Evolutionary conservation across 2,797 vertebrate genomes (phyloP).

Genomic region (Clarias fuscus): DNA sequence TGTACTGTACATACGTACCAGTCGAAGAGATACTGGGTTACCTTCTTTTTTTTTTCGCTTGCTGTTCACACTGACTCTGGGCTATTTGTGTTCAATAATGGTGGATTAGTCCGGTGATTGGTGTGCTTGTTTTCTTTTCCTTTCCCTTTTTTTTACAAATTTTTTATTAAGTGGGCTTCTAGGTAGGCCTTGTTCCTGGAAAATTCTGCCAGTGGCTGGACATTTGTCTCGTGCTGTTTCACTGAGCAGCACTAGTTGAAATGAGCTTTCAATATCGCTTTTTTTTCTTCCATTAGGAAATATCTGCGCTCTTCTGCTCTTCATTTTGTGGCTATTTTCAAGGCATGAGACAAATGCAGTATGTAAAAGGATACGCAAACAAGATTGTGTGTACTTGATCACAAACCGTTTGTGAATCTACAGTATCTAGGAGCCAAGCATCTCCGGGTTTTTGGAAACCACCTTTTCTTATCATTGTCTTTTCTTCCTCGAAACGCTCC

Average conservation of each 20-base stretch:
- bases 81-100: slow-evolving; percentile 32
- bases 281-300: slow-evolving; percentile 9
- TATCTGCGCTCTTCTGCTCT: neutral
- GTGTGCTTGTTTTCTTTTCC: neutral
- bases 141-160: no score
- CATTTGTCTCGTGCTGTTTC: slow-evolving; percentile 13
- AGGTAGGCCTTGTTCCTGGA: neutral
- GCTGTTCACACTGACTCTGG: neutral
- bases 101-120: slow-evolving; percentile 19
- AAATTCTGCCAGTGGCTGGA: slow-evolving; percentile 8
- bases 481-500: neutral
- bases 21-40: neutral
- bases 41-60: neutral
- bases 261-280: slow-evolving; percentile 20
- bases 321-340: neutral
- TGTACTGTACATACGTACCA: slow-evolving; percentile 2
- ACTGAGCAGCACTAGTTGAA: slow-evolving; percentile 31
- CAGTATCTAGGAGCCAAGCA: neutral
- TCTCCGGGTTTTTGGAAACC: neutral
- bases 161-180: neutral
- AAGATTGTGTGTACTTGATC: neutral
- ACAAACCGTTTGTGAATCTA: neutral
- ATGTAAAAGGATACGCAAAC: no score
- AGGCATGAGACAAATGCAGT: neutral
- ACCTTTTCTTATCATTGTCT: neutral